Percentiles rank a stretch among this genome's conserved stretches.
These are phyloP conservation scores for Thysanoteuthis rhombus DNA, from an alignment of 2,888 invertebrate genomes.

Conservation along the genomic window DNA sequence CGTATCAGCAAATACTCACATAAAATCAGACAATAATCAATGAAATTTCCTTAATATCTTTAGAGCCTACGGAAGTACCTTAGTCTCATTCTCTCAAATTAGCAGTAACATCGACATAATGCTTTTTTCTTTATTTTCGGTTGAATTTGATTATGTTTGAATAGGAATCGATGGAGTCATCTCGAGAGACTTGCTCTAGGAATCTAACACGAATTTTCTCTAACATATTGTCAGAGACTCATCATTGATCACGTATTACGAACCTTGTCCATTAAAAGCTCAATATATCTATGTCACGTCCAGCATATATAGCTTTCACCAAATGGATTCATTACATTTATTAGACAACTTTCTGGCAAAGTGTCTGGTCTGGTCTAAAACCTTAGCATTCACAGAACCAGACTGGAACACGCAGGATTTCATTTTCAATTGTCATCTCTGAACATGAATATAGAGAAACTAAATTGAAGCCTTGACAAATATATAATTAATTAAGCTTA, in stretches of 20 bases:
- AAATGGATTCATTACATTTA: not conserved
- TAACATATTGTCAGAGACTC: not conserved
- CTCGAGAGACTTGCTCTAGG: too few species aligned
- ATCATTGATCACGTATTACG: not conserved
- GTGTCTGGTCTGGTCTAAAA: too few species aligned
- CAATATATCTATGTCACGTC: not conserved
- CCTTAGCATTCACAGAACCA: not conserved
- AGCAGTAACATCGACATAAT: too few species aligned
- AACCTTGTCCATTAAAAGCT: not conserved
- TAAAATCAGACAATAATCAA: too few species aligned
- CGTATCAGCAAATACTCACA: too few species aligned
- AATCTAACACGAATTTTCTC: too few species aligned
- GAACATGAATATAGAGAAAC: not conserved
- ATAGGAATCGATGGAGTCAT: too few species aligned
- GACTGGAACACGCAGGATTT: not conserved
- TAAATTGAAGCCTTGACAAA: not conserved
- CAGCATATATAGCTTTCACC: not conserved
- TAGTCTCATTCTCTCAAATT: too few species aligned
- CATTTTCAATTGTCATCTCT: not conserved
- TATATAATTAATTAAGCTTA: not conserved
- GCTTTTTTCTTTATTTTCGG: too few species aligned
- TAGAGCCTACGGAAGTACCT: too few species aligned
- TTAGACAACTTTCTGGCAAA: not conserved
- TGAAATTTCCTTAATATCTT: too few species aligned
- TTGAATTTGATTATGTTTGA: too few species aligned